Base-by-base conservation (phyloP, 2,113 vertebrate species). In the Sebastes fasciatus region DNA sequence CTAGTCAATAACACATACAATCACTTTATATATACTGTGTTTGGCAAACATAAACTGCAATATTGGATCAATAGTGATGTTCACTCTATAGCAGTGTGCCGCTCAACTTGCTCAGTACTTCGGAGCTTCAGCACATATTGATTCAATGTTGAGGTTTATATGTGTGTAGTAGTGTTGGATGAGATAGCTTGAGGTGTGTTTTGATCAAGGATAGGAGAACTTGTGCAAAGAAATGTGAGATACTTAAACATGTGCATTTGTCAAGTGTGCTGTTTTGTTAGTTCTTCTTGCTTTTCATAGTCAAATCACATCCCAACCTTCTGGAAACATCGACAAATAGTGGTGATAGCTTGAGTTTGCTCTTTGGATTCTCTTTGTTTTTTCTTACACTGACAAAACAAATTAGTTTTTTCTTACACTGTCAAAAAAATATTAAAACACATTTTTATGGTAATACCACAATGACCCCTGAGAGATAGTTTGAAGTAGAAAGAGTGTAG, bases 21-120 rank as follows among this genome's bases (percentile, higher is more conserved):
- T 61, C 17, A 46, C 79, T 70, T 73, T 62, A 61, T 74, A 58
- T 43, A 82, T 69, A 70, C 83, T 74, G 43, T 67, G 70, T 77
- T 79, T 85, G 10, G 49, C 63, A 74, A 84, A 86, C 80, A 80
- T 83, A 76, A 88, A 87, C 71, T 51, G 76, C 57, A 43, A 64
- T 43, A 69, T 26, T 40, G 57, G 67, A 83, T 87, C 79, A 40
- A 90, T 84, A 42, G 17, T 26, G 57, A 65, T 58, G 42, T 69
- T 81, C 64, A 62, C 49, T 48, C 66, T 49, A 19, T 52, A 71
- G 67, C 78, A 34, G 49, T 9, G n/a, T 11, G 16, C 45, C 64
- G 14, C 51, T 64, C 19, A 60, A 83, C 46, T 65, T 54, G 48
- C 40, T 78, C 54, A 52, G 62, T 16, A 52, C 62, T 58, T 55